Evolutionary conservation across 2,113 vertebrate genomes (phyloP).

Genomic region (Heterocephalus glaber): DNA sequence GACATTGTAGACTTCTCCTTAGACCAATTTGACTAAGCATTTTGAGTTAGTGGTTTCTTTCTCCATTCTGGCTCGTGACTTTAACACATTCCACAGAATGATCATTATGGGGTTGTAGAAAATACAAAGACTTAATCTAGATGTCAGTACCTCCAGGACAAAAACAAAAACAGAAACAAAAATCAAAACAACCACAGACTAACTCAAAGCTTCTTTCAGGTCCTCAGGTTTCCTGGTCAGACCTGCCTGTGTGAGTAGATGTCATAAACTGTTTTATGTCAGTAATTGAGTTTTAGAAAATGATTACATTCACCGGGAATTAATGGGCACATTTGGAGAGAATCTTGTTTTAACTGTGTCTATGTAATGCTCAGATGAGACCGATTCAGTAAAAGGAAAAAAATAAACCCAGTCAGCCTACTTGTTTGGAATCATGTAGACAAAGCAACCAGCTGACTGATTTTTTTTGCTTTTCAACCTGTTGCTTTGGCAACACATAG

Average conservation of each 20-base stretch:
- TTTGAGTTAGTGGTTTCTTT: slow-evolving; percentile 59
- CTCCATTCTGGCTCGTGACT: not conserved
- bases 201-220: not conserved
- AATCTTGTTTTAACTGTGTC: slow-evolving; percentile 70
- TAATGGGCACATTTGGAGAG: slow-evolving; percentile 66
- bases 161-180: not conserved
- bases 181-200: not conserved
- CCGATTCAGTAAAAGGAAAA: slow-evolving; percentile 51
- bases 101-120: slow-evolving; percentile 46
- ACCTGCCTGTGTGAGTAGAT: slow-evolving; percentile 45
- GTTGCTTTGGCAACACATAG: slow-evolving; percentile 71
- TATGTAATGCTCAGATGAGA: slow-evolving; percentile 67
- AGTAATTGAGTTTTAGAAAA: slow-evolving; percentile 68
- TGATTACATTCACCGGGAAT: slow-evolving; percentile 67
- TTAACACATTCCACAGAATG: slow-evolving; percentile 41
- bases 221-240: not conserved
- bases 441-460: slow-evolving; percentile 72
- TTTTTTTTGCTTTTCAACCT: slow-evolving; percentile 74
- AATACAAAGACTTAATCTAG: slow-evolving; percentile 31
- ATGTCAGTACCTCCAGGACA: not conserved
- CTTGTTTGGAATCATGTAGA: slow-evolving; percentile 75
- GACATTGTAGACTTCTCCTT: slow-evolving; percentile 4
- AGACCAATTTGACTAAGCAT: not conserved
- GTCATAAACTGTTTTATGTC: slow-evolving; percentile 43
- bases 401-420: not conserved